These are phyloP conservation scores for Iphiclides podalirius DNA, from an alignment of 2,888 invertebrate species.

Conservation along the genomic window DNA sequence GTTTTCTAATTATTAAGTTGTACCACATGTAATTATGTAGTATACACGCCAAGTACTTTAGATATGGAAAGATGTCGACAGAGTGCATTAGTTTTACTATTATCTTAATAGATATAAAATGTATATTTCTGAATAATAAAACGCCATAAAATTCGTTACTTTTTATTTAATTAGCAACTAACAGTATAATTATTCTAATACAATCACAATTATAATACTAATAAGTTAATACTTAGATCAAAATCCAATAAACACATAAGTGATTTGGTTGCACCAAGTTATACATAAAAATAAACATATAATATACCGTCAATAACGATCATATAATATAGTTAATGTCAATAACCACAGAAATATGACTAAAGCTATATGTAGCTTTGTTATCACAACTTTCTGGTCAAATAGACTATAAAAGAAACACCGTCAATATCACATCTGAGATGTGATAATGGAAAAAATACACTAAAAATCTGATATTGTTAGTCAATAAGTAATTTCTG, in stretches of 20 bases:
- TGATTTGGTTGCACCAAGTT: conserved; percentile 7
- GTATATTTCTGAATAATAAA: conserved; percentile 17
- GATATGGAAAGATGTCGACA: neutral
- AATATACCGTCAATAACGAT: conserved; percentile 11
- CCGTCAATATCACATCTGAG: conserved; percentile 22
- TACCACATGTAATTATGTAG: conserved; percentile 17
- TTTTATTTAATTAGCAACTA: conserved; percentile 24
- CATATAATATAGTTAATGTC: conserved; percentile 1
- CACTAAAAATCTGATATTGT: too few relatives aligned
- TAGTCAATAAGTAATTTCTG: too few relatives aligned
- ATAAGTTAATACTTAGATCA: conserved; percentile 37
- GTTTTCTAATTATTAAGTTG: too few relatives aligned
- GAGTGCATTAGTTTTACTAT: conserved; percentile 2
- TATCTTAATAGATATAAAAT: conserved; percentile 1
- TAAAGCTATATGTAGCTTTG: conserved; percentile 20
- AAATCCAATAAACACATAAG: conserved; percentile 13
- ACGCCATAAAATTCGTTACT: neutral
- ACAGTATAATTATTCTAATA: conserved; percentile 31
- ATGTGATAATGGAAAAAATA: conserved; percentile 15
- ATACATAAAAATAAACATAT: conserved; percentile 2
- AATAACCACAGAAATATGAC: conserved; percentile 12
- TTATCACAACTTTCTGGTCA: conserved; percentile 29
- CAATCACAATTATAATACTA: conserved; percentile 53
- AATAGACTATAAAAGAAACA: conserved; percentile 21
- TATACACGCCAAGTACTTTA: conserved; percentile 1